Base-by-base conservation (phyloP, 2,888 invertebrate genomes). In the Thymelicus lineola region DNA sequence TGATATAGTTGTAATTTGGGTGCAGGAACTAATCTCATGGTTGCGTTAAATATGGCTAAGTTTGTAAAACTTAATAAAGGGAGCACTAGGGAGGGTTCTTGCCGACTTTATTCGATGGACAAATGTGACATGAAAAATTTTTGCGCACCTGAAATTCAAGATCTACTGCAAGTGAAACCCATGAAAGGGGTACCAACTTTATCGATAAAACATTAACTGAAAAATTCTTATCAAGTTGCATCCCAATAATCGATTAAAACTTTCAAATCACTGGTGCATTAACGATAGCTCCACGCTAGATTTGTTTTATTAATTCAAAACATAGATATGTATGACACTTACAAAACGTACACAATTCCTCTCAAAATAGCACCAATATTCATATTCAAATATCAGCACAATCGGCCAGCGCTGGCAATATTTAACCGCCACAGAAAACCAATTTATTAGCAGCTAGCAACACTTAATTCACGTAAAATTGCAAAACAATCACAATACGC, bases 321-420 rank as follows among this genome's bases (percentile, higher is more conserved):
- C 71, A 55, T 55, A 68, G 71, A 68, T 66, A 72, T 74, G 72
- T 72, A 72, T 73, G 71, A 72, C 58, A 79, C 82, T 84, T 81
- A 83, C 80, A 82, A 85, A 84, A 80, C 79, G 82, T 84, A 84
- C 83, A 82, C 82, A 80, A 71, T 59, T 79, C 80, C 79, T 84
- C 74, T 79, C 77, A 89, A 88, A 91, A 91, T 93, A 93, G 93
- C 92, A 93, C 92, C 93, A 92, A 91, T 88, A 88, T 86, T 85
- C 79, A 84, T 88, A 87, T 86, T 85, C 79, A 84, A 87, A 90
- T 89, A 89, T 89, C 84, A 90, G 89, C 86, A 87, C 85, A 83
- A 78, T 82, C 75, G 80, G 81, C 79, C 66, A 36, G 20, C 63
- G 63, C 69, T 58, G 61, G 69, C 63, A 69, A 69, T 58, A 69